Evolutionary conservation across 1,140 invertebrate species (phyloP).

Genomic region (Acarapis woodi): DNA sequence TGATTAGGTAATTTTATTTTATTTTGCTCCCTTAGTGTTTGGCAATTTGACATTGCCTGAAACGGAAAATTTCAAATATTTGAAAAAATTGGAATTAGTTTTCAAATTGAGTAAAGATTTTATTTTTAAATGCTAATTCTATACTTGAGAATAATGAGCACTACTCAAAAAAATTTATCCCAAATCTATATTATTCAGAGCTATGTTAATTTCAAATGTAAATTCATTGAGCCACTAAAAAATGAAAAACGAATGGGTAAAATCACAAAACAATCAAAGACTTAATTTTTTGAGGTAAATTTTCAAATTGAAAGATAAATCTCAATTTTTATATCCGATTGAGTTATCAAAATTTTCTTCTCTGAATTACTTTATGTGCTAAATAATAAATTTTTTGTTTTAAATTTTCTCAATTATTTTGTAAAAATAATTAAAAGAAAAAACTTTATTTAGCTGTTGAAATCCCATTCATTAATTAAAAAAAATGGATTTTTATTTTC

Average conservation of each 20-base stretch:
- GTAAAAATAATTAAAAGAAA: conserved; percentile 2
- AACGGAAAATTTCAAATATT: conserved; percentile 92
- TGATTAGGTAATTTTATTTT: not conserved
- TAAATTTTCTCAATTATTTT: not conserved
- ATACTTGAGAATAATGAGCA: no score
- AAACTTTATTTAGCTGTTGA: no score
- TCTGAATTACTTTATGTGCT: not conserved
- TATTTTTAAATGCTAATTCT: no score
- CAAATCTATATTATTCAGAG: no score
- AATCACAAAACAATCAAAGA: not conserved
- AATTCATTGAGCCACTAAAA: no score
- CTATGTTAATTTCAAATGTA: no score
- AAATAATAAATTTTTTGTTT: not conserved
- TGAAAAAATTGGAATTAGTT: conserved; percentile 13
- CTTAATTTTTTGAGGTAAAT: not conserved
- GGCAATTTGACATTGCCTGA: conserved; percentile 76
- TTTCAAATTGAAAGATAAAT: not conserved
- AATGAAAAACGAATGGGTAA: not conserved
- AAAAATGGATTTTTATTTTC: no score
- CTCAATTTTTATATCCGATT: not conserved
- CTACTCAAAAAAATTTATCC: no score
- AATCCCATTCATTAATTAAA: no score
- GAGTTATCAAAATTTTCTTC: not conserved
- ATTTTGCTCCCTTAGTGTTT: conserved; percentile 34
- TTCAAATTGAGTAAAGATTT: no score